Percentiles rank a stretch among this genome's conserved stretches.
Conservation (phyloP, 35 echinoderm and acorn worm genomes). For the Chiridota heheva region DNA sequence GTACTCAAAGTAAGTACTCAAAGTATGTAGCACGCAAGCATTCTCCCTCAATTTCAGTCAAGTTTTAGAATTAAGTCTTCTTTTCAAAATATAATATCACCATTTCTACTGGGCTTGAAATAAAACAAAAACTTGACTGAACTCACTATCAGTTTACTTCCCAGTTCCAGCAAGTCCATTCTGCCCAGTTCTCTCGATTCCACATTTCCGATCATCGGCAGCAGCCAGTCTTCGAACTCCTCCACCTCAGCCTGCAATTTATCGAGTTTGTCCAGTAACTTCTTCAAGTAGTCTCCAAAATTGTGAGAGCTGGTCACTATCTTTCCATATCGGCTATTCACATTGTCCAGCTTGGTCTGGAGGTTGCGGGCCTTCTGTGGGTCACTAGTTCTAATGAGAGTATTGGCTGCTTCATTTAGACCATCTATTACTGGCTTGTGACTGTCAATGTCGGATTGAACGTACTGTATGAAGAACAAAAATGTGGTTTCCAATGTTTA, state of each 20-base stretch:
- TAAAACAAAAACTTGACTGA: no score
- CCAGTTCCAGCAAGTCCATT: slow-evolving; percentile 88
- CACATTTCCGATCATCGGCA: slow-evolving; percentile 83
- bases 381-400: slow-evolving; percentile 78
- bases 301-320: slow-evolving; percentile 54
- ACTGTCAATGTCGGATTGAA: slow-evolving; percentile 87
- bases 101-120: no score
- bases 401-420: slow-evolving; percentile 74
- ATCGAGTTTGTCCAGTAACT: slow-evolving; percentile 74
- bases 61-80: not conserved
- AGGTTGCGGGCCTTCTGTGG: slow-evolving; percentile 64
- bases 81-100: no score
- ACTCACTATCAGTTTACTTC: slow-evolving; percentile 82
- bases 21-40: no score
- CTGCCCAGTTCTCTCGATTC: slow-evolving; percentile 77
- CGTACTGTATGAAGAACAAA: slow-evolving; percentile 60
- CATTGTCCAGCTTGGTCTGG: slow-evolving; percentile 62
- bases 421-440: slow-evolving; percentile 77
- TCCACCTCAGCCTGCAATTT: slow-evolving; percentile 85
- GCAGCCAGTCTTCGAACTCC: slow-evolving; percentile 87
- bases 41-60: slow-evolving; percentile 1
- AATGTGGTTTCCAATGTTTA: not conserved
- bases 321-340: slow-evolving; percentile 79
- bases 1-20: no score
- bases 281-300: slow-evolving; percentile 77